These are phyloP conservation scores for Todiramphus saurophagus DNA, from an alignment of 2,113 vertebrate genomes.

Conservation along the genomic window DNA sequence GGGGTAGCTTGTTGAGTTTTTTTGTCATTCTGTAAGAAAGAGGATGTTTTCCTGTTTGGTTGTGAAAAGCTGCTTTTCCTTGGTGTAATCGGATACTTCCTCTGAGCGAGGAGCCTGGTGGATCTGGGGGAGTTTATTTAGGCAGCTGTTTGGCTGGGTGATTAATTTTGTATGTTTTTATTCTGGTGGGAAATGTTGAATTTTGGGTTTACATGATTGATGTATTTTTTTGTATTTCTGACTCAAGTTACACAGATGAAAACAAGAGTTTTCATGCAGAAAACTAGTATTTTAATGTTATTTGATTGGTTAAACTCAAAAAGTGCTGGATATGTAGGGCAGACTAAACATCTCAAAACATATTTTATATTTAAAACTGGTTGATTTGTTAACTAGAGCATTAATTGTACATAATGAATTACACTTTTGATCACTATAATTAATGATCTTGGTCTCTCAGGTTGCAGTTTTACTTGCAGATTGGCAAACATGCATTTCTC, in stretches of 20 bases:
- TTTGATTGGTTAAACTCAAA: background rate
- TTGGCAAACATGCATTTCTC: background rate
- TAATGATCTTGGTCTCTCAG: background rate
- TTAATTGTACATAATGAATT: background rate
- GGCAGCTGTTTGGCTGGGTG: background rate
- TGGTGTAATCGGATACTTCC: constrained; percentile 23
- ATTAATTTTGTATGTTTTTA: background rate
- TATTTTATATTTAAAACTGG: background rate
- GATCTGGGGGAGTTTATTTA: constrained; percentile 19
- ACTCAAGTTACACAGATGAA: background rate
- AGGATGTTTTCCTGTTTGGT: constrained; percentile 17
- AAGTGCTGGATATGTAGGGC: background rate
- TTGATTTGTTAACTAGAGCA: background rate
- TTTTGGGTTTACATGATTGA: background rate
- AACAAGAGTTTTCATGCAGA: background rate
- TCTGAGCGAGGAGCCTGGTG: background rate
- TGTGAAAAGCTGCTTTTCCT: constrained; percentile 7
- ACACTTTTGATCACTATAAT: background rate
- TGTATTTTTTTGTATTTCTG: background rate
- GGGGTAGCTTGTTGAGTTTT: background rate
- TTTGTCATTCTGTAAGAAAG: background rate
- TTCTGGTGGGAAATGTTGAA: constrained; percentile 17
- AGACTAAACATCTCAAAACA: background rate
- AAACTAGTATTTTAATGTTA: background rate
- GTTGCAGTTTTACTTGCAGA: background rate